These are phyloP conservation scores for Stylophora pistillata DNA, from an alignment of 64 coral and sea anemone species.

Conservation along the genomic window DNA sequence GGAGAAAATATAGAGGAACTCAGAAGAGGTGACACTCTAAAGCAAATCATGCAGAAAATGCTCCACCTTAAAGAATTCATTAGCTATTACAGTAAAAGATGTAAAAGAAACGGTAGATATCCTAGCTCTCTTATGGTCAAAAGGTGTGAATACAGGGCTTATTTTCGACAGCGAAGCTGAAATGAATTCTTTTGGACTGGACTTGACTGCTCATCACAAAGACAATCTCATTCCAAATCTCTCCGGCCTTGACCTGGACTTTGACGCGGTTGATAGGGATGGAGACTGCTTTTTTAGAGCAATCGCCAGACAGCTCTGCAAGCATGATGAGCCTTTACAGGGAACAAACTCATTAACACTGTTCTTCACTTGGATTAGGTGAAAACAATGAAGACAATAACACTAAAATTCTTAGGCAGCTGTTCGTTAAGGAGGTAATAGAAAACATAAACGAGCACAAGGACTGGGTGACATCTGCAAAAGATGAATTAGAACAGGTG, in stretches of 20 bases:
- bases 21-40: neutral
- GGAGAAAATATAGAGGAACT: neutral
- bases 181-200: conserved; percentile 34
- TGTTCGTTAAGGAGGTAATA: conserved; percentile 69
- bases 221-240: conserved; percentile 68
- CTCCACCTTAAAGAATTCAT: conserved; percentile 77
- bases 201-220: conserved; percentile 53
- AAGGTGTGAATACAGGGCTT: neutral
- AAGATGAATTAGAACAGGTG: conserved; percentile 49
- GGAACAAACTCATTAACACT: conserved; percentile 23
- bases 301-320: conserved; percentile 45
- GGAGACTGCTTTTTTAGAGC: conserved; percentile 78
- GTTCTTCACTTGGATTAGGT: conserved; percentile 25
- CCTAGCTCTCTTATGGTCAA: conserved; percentile 38
- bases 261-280: conserved; percentile 62
- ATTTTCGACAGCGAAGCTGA: conserved; percentile 30
- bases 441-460: conserved; percentile 62
- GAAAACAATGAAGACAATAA: conserved; percentile 56
- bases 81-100: conserved; percentile 34
- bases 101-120: conserved; percentile 79
- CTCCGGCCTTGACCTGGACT: conserved; percentile 56
- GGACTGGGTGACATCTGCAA: conserved; percentile 61
- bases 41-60: conserved; percentile 64
- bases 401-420: conserved; percentile 35
- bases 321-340: conserved; percentile 7